Conservation (phyloP, 92 coral and sea anemone genomes). For the Epizoanthus illoricatus region DNA sequence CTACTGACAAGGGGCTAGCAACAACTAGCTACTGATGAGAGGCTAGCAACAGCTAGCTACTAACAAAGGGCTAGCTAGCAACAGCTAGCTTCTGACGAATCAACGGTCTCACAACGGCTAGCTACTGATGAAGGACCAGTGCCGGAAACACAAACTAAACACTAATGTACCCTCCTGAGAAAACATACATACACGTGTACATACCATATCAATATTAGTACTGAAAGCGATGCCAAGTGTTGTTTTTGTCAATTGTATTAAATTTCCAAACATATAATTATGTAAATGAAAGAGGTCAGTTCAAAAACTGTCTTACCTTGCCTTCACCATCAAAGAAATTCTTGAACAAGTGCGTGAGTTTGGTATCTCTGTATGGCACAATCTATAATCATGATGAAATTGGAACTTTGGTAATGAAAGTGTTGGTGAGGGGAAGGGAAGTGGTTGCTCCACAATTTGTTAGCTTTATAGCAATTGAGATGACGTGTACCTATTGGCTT, state of each 20-base stretch:
- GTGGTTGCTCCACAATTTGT: too few species aligned
- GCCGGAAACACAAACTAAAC: too few species aligned
- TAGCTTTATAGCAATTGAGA: too few species aligned
- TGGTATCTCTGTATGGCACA: constrained; percentile 95
- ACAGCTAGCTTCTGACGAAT: background rate
- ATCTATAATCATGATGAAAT: constrained; percentile 54
- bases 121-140: background rate
- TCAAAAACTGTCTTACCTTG: constrained; percentile 69
- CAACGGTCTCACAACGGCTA: background rate
- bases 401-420: background rate
- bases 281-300: too few species aligned
- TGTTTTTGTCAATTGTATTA: background rate
- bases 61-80: background rate
- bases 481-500: too few species aligned
- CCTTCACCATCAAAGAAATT: constrained; percentile 99
- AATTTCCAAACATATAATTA: background rate
- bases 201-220: too few species aligned
- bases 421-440: background rate
- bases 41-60: background rate
- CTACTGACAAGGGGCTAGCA: too few species aligned
- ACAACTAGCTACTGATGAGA: too few species aligned
- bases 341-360: constrained; percentile 95
- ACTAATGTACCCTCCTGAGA: too few species aligned
- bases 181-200: too few species aligned
- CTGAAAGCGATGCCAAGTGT: too few species aligned